Conservation (phyloP, 2,113 vertebrate species). For the Nansenia antarctica region DNA sequence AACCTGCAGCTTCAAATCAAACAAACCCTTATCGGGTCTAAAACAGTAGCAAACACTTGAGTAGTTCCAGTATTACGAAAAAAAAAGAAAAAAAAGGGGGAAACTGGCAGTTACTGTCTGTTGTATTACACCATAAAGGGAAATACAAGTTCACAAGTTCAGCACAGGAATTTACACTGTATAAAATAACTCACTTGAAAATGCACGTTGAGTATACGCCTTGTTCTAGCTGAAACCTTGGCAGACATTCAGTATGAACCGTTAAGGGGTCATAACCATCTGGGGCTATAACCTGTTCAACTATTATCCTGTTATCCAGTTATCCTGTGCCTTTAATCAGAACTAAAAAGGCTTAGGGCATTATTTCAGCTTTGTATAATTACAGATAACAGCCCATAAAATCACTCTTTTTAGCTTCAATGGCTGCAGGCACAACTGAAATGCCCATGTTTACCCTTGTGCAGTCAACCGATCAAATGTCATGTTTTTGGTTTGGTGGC, state of each 20-base stretch:
- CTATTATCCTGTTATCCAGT: background rate
- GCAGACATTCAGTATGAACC: background rate
- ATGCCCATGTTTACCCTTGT: background rate
- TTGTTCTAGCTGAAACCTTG: too few species aligned
- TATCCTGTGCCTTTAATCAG: background rate
- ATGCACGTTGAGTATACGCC: too few species aligned
- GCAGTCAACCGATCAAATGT: background rate
- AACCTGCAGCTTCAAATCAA: background rate
- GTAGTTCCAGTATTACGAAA: too few species aligned
- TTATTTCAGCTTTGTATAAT: slow-evolving; percentile 3
- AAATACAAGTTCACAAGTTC: background rate
- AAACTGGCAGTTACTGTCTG: background rate
- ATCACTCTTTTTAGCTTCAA: background rate
- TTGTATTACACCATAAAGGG: background rate
- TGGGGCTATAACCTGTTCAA: background rate
- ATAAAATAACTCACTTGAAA: background rate
- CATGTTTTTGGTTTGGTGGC: slow-evolving; percentile 14
- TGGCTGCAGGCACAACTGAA: background rate
- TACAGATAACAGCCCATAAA: background rate
- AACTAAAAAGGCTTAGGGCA: background rate
- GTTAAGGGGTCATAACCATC: background rate
- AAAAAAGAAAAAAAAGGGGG: background rate
- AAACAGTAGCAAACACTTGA: background rate
- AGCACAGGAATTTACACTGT: background rate
- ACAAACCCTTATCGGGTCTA: background rate